These are phyloP conservation scores for Streptopelia turtur DNA, from an alignment of 2,797 vertebrate species.

Conservation along the genomic window DNA sequence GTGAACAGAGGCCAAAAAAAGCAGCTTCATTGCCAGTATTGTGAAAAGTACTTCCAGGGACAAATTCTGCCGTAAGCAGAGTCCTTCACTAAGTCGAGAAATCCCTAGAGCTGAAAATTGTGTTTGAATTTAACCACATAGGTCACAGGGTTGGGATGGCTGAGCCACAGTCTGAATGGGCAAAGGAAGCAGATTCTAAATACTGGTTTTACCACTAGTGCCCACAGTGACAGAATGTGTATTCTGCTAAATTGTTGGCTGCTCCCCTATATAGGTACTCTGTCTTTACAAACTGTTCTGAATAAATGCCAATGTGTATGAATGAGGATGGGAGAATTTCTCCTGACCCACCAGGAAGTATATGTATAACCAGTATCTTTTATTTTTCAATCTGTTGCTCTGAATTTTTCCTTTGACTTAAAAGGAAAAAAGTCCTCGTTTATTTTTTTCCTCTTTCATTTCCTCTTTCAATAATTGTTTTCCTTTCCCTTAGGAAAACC, in stretches of 20 bases:
- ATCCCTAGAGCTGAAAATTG: neutral
- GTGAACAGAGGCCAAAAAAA: neutral
- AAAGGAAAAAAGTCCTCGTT: neutral
- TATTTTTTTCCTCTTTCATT: neutral
- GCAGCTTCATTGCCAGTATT: neutral
- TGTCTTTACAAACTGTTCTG: neutral
- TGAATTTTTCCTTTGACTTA: neutral
- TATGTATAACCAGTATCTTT: neutral
- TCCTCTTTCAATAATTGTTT: neutral
- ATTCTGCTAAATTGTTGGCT: neutral
- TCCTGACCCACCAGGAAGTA: neutral
- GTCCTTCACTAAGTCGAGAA: neutral
- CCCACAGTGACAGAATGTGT: neutral
- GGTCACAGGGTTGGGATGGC: neutral
- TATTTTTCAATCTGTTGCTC: neutral
- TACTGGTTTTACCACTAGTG: neutral
- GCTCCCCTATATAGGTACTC: neutral
- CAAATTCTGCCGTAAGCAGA: neutral
- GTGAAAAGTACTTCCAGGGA: neutral
- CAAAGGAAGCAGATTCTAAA: neutral
- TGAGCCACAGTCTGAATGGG: neutral
- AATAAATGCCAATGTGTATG: neutral
- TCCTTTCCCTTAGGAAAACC: neutral
- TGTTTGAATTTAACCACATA: neutral
- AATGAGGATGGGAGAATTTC: neutral